Percentiles rank a stretch among this genome's conserved stretches.
Conservation (phyloP, 1,140 invertebrate genomes). For the Pseudomyrmex gracilis region DNA sequence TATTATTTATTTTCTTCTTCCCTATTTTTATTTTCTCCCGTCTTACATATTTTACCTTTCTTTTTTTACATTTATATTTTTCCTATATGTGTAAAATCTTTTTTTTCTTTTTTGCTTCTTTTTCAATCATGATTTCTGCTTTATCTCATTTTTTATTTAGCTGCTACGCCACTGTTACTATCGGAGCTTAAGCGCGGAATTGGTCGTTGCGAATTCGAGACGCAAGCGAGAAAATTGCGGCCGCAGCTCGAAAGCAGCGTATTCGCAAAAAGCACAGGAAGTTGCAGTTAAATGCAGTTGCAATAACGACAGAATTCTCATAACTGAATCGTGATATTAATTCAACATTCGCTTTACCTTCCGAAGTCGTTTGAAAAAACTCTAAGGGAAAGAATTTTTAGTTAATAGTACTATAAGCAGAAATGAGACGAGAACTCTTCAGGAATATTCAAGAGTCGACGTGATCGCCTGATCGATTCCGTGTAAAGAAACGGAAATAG, state of each 20-base stretch:
- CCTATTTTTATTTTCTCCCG: neutral
- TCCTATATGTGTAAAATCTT: too few relatives aligned
- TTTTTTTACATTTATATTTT: neutral
- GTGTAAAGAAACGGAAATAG: conserved; percentile 18
- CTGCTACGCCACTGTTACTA: neutral
- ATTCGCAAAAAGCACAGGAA: conserved; percentile 17
- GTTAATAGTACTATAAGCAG: too few relatives aligned
- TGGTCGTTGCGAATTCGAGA: conserved; percentile 24
- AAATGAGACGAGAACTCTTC: neutral
- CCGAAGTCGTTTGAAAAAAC: neutral
- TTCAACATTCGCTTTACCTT: neutral
- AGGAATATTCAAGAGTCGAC: conserved; percentile 20
- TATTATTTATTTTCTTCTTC: neutral
- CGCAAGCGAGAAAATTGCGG: conserved; percentile 17
- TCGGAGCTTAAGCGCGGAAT: conserved; percentile 21
- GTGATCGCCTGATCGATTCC: neutral
- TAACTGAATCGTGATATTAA: conserved; percentile 48
- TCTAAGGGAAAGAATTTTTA: neutral
- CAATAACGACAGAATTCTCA: conserved; percentile 19
- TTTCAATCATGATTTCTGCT: neutral
- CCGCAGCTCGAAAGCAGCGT: neutral
- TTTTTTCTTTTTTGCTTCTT: neutral
- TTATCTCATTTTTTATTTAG: neutral
- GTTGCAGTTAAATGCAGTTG: conserved; percentile 26
- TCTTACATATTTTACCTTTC: too few relatives aligned